Percentiles rank a stretch among this genome's conserved stretches.
These are phyloP conservation scores for Merodon equestris DNA, from an alignment of 2,888 invertebrate genomes.

Conservation along the genomic window DNA sequence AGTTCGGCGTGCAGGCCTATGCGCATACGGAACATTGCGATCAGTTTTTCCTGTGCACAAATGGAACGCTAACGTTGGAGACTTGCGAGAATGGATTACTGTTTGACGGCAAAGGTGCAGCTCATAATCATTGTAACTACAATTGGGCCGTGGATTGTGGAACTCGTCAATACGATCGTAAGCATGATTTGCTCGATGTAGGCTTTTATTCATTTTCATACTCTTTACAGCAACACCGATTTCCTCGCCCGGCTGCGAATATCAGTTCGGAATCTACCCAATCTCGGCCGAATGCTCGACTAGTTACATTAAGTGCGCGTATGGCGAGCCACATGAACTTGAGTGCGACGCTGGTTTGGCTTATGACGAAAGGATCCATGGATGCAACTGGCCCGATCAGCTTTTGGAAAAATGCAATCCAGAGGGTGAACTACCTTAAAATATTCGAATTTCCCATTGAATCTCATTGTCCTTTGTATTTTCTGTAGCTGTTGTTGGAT, in stretches of 20 bases:
- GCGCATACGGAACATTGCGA: constrained; percentile 93
- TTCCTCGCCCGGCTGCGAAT: constrained; percentile 90
- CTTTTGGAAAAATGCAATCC: constrained; percentile 92
- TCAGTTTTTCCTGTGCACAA: constrained; percentile 94
- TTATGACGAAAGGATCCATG: constrained; percentile 92
- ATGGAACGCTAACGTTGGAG: constrained; percentile 93
- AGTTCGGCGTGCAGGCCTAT: constrained; percentile 89
- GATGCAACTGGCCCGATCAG: constrained; percentile 96
- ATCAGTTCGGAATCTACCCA: constrained; percentile 93
- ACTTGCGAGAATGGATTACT: constrained; percentile 94
- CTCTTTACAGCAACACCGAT: constrained; percentile 85
- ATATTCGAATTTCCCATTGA: too few relatives aligned
- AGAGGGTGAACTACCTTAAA: constrained; percentile 82
- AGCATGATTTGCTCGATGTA: constrained; percentile 70
- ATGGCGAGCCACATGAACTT: constrained; percentile 88
- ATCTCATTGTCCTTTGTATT: constrained; percentile 51
- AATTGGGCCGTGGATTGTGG: constrained; percentile 95
- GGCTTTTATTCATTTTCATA: not conserved
- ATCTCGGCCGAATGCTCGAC: constrained; percentile 90
- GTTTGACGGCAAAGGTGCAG: constrained; percentile 93
- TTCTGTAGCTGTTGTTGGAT: constrained; percentile 89
- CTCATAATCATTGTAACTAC: constrained; percentile 96
- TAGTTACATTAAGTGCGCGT: constrained; percentile 91
- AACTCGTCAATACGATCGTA: constrained; percentile 88
- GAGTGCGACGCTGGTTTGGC: constrained; percentile 93